A percentile compares a stretch with the other conserved stretches of the same genome.
phyloP scores from a whole-genome alignment of 2,888 invertebrate species.

The Morpho deidamia region DNA sequence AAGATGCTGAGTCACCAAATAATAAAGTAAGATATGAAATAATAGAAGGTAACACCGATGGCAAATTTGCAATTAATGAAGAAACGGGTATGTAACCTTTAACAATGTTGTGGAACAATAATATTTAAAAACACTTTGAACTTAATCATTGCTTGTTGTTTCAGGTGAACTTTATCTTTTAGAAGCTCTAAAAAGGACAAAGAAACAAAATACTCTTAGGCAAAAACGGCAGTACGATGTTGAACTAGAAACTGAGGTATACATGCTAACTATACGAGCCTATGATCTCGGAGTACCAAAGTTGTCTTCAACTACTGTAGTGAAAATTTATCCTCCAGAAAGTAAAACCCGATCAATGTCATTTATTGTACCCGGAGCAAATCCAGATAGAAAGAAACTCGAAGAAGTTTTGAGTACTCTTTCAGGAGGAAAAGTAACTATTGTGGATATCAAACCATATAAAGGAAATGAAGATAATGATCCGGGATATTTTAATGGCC shows the following conservation, averaged over 20 bases:
- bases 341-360: slow-evolving; percentile 86
- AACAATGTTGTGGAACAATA: not conserved
- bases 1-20: slow-evolving; percentile 90
- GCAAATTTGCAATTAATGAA: slow-evolving; percentile 86
- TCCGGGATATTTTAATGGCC: slow-evolving; percentile 71
- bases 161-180: slow-evolving; percentile 82
- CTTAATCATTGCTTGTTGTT: slow-evolving; percentile 18
- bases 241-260: slow-evolving; percentile 72
- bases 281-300: slow-evolving; percentile 92
- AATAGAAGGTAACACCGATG: slow-evolving; percentile 85
- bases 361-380: slow-evolving; percentile 88
- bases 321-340: slow-evolving; percentile 88
- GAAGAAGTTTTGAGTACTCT: slow-evolving; percentile 87
- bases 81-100: slow-evolving; percentile 78
- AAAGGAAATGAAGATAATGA: slow-evolving; percentile 75
- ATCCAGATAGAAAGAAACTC: slow-evolving; percentile 84
- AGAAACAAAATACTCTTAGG: slow-evolving; percentile 59
- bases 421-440: slow-evolving; percentile 88
- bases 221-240: slow-evolving; percentile 68
- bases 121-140: too few species aligned
- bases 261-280: slow-evolving; percentile 85
- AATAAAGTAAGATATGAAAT: slow-evolving; percentile 92
- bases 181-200: slow-evolving; percentile 67
- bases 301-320: slow-evolving; percentile 83
- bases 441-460: slow-evolving; percentile 86